Base-by-base conservation (phyloP, 2,113 vertebrate species). In the Grus americana region DNA sequence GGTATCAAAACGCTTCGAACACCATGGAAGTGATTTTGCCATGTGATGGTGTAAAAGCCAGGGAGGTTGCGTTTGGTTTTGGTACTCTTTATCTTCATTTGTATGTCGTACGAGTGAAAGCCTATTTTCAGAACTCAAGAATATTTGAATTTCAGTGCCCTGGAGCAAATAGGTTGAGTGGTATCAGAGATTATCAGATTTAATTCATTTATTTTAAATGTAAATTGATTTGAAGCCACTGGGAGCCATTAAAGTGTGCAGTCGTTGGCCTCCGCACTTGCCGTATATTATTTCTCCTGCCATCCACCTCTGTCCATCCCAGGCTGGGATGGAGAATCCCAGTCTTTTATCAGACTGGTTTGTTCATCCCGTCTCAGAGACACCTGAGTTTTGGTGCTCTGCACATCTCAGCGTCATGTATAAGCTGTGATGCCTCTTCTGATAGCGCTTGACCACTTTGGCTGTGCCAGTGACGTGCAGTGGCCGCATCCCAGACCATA, bases 151-250 rank as follows among this genome's bases (percentile, higher is more conserved):
- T 95, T 95, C 89, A 71, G 70, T 95, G 95, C 96, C 97, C 94
- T 85, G 79, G 94, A 95, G 95, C 92, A 92, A 92, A 50, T 96
- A 91, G 92, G 91, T 95, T 95, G 94, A 97, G 94, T 95, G 91
- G 76, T 94, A 97, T 92, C 94, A 94, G 93, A 95, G 94, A 95
- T 96, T 96, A 96, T 97, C 93, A 96, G 91, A 95, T 97, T 92
- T 97, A 93, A 96, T 96, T 97, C 95, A 92, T 97, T 97, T 97
- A 91, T 97, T 95, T 95, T 95, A 94, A 93, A 95, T 97, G 93
- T 96, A 97, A 97, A 95, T 96, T 97, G 96, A 97, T 97, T 95
- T 85, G 92, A 92, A 93, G 75, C 95, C 96, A 90, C 95, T 95
- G 93, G 96, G 96, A 97, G 89, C 86, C 0, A 1, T 96, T 92